Base-by-base conservation (phyloP, 2,888 invertebrate species). In the Dryobota labecula region DNA sequence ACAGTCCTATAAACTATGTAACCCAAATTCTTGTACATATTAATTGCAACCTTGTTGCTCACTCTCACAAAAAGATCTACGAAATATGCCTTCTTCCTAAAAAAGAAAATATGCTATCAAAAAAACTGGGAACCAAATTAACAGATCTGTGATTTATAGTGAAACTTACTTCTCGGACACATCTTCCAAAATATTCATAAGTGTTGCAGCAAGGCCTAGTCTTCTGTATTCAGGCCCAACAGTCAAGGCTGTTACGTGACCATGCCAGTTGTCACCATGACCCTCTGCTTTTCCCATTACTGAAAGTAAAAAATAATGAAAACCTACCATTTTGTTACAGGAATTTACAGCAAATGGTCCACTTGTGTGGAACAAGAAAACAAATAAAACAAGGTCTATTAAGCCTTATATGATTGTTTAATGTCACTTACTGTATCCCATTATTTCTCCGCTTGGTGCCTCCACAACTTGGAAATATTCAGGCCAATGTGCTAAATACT, bases 261-360 rank as follows among this genome's bases (percentile, higher is more conserved):
- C 99, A 96, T 99, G 99, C 99, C 99, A 99, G 90, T 99, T 98
- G 85, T 99, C 99, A 64, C 98, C 98, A 84, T 97, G 97, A 0
- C 99, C 99, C 96, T 99, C 99, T 0, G 99, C 98, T 95, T 99
- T 99, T 49, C 99, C 99, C 99, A 99, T 99, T 67, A 99, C 99
- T 99, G 90, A 80, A 97, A 85, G 13, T 30, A 38, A 20, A 53
- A 64, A 36, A 20, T 30, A 51, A 66, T 36, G 0, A n/a, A 30
- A 30, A 56, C 13, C 13, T 54, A 38, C 18, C 13, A 45, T 20
- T 66, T 43, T 24, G 33, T 9, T 43, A 33, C 1, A 33, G 8
- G 4, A 24, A 27, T 70, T 13, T 24, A 56, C 13, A 45, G 15
- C 33, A 43, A 9, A 41, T 41, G 4, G 30, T 18, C 5, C n/a